A percentile compares a stretch with the other conserved stretches of the same genome.
phyloP scores from a whole-genome alignment of 1,140 invertebrate species.

The Apis mellifera region Amel_HAv3.1 CM009937.2:1552501-1553000 shows the following conservation, averaged over 20 bases:
- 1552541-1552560: not conserved
- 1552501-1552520: not conserved
- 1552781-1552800: too few species aligned
- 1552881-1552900: not conserved
- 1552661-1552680: not conserved
- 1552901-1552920: not conserved
- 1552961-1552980: not conserved
- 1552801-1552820: too few species aligned
- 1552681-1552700: not conserved
- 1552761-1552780: not conserved
- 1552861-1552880: too few species aligned
- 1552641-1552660: not conserved
- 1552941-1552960: not conserved
- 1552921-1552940: not conserved
- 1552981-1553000: constrained; percentile 8
- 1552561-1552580: not conserved
- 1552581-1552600: constrained; percentile 8
- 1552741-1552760: not conserved
- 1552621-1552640: not conserved
- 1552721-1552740: not conserved
- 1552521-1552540: not conserved
- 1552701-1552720: not conserved
- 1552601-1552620: not conserved
- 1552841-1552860: too few species aligned
- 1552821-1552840: too few species aligned